Evolutionary conservation across 1,140 invertebrate genomes (phyloP).

Genomic region (Drosophila busckii): DNA sequence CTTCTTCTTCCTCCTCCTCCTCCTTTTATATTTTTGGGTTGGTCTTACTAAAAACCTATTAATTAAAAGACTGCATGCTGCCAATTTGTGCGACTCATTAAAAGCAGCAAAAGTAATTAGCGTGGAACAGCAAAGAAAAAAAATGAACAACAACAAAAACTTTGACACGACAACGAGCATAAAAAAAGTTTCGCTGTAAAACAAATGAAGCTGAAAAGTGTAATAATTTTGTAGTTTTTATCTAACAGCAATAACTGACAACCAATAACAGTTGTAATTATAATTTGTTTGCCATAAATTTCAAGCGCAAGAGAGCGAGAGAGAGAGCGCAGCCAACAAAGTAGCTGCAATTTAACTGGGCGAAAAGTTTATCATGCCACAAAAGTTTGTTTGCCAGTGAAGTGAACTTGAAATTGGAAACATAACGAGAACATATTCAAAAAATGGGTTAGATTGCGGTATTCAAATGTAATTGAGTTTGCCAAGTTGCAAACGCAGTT

Average conservation of each 20-base stretch:
- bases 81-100: constrained; percentile 4
- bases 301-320: constrained; percentile 2
- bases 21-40: too few species aligned
- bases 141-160: constrained; percentile 42
- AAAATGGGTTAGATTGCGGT: too few species aligned
- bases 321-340: background rate
- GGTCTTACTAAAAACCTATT: constrained; percentile 41
- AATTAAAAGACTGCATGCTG: constrained; percentile 32
- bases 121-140: constrained; percentile 44
- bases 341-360: background rate
- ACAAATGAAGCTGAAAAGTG: constrained; percentile 44
- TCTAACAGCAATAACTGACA: constrained; percentile 22
- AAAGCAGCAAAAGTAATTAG: constrained; percentile 45
- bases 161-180: too few species aligned
- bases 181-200: constrained; percentile 22
- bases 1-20: too few species aligned
- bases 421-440: too few species aligned
- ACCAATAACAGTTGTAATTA: constrained; percentile 36
- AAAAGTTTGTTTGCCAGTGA: too few species aligned
- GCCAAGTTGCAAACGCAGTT: too few species aligned
- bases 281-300: constrained; percentile 30
- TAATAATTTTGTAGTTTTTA: constrained; percentile 49
- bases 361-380: too few species aligned
- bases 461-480: too few species aligned
- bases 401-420: too few species aligned